Evolutionary conservation across 1,140 invertebrate species (phyloP).

Genomic region (Formica selysi): DNA sequence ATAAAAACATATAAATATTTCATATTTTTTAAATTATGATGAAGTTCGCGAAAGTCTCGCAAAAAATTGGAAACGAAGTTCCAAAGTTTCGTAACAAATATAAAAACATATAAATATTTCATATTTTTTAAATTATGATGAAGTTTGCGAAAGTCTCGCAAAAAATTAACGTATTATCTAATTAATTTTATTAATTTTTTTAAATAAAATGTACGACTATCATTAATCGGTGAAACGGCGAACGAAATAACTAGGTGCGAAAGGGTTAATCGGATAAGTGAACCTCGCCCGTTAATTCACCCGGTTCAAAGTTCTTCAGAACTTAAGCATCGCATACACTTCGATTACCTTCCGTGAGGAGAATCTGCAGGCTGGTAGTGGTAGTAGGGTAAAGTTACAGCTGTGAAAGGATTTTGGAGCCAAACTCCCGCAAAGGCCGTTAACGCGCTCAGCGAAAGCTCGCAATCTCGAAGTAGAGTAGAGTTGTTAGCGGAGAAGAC

Average conservation of each 20-base stretch:
- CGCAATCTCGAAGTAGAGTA: constrained; percentile 55
- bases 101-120: not conserved
- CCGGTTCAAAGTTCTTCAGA: constrained; percentile 56
- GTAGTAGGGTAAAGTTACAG: constrained; percentile 60
- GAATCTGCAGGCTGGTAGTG: constrained; percentile 33
- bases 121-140: not conserved
- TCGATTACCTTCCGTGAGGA: constrained; percentile 59
- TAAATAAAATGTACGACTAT: not conserved
- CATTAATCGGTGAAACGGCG: not conserved
- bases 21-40: not conserved
- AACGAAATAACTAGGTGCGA: constrained; percentile 28
- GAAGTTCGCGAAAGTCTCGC: not conserved
- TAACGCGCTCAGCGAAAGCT: constrained; percentile 59
- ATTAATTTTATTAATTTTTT: not conserved
- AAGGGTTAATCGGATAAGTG: constrained; percentile 60
- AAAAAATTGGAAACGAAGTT: not conserved
- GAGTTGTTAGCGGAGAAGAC: constrained; percentile 49
- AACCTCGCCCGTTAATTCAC: constrained; percentile 57
- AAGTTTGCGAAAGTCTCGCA: not conserved
- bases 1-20: not conserved
- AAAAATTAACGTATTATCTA: not conserved
- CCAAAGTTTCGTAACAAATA: not conserved
- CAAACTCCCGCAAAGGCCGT: constrained; percentile 60
- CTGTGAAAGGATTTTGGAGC: constrained; percentile 51
- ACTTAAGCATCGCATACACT: constrained; percentile 63